These are phyloP conservation scores for Portunus trituberculatus DNA, from an alignment of 1,140 invertebrate species.

Conservation along the genomic window DNA sequence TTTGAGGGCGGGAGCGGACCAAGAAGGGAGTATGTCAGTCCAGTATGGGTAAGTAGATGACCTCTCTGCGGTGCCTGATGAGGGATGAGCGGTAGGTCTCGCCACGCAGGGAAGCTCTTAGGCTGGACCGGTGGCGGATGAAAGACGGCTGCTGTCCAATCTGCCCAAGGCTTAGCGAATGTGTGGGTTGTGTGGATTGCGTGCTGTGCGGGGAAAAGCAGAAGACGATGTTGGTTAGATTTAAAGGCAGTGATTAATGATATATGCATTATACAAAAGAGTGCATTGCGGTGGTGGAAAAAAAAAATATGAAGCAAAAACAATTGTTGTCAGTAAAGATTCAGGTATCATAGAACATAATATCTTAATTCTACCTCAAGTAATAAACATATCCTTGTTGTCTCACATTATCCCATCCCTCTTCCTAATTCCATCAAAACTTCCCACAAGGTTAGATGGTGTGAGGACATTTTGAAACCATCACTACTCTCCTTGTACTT, in stretches of 20 bases:
- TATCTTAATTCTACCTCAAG: too few species aligned
- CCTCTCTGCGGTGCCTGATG: conserved; percentile 82
- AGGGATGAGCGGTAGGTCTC: conserved; percentile 85
- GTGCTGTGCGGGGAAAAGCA: not conserved
- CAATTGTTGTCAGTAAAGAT: too few species aligned
- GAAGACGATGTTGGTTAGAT: too few species aligned
- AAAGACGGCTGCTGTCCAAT: conserved; percentile 71
- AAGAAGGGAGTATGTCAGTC: not conserved
- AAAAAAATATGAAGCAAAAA: too few species aligned
- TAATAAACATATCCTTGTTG: too few species aligned
- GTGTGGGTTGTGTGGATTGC: not conserved
- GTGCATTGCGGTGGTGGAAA: too few species aligned
- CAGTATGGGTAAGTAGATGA: conserved; percentile 50
- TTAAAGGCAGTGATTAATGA: too few species aligned
- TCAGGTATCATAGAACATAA: too few species aligned
- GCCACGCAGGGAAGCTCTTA: conserved; percentile 84
- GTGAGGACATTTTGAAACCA: not conserved
- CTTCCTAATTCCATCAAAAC: too few species aligned
- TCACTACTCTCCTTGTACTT: not conserved
- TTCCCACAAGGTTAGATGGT: not conserved
- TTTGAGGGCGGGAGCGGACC: too few species aligned
- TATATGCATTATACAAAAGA: too few species aligned
- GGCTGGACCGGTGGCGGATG: conserved; percentile 56
- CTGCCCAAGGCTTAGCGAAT: conserved; percentile 35
- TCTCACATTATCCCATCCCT: too few species aligned